Conservation (phyloP, 1,140 invertebrate genomes). For the Calliopsis andreniformis region DNA sequence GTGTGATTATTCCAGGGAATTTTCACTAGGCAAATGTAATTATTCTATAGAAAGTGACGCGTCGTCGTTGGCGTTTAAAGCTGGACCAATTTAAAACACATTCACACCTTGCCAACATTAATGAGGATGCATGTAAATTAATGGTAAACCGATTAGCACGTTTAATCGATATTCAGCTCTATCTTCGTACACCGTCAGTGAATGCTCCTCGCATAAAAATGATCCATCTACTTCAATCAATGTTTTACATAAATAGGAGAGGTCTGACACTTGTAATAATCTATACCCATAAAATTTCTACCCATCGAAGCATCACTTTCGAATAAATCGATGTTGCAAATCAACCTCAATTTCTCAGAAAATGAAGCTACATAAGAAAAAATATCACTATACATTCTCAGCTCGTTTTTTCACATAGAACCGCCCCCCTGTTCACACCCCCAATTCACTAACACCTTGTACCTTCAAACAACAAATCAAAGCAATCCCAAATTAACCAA, state of each 20-base stretch:
- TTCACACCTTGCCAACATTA: background rate
- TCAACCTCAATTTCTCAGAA: no score
- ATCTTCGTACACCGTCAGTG: background rate
- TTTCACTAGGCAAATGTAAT: slow-evolving; percentile 23
- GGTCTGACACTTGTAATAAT: no score
- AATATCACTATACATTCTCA: no score
- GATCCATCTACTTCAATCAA: background rate
- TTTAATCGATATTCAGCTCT: slow-evolving; percentile 32
- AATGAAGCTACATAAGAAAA: no score
- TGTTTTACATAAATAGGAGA: background rate
- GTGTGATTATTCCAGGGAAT: slow-evolving; percentile 34
- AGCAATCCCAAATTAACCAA: no score
- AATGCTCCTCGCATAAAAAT: background rate
- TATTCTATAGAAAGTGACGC: background rate
- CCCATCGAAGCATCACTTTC: no score
- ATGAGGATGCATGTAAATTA: slow-evolving; percentile 23
- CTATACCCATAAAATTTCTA: no score
- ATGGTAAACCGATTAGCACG: background rate
- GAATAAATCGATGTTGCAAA: no score
- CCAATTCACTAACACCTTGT: no score
- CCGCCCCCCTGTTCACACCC: no score
- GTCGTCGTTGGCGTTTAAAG: background rate
- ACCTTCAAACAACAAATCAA: no score
- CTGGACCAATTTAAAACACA: slow-evolving; percentile 20
- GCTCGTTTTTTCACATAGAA: no score